These are phyloP conservation scores for Ochropleura leucogaster DNA, from an alignment of 2,888 invertebrate genomes.

Conservation along the genomic window DNA sequence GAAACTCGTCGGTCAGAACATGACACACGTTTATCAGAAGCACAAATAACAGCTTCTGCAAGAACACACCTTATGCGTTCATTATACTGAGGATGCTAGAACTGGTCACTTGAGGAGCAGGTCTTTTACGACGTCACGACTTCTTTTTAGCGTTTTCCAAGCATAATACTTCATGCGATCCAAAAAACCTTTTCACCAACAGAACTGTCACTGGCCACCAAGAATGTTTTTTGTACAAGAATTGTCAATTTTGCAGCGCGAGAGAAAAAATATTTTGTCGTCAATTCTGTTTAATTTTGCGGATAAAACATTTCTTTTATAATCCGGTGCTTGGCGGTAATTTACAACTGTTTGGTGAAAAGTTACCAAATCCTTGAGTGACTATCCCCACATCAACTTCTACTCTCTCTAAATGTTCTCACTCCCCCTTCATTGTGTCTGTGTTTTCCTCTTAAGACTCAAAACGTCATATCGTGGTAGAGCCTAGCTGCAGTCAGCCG, in stretches of 20 bases:
- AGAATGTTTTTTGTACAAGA: not conserved
- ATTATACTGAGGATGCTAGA: not conserved
- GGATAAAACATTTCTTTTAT: no score
- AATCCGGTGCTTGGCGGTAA: not conserved
- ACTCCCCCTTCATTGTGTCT: not conserved
- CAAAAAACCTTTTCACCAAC: not conserved
- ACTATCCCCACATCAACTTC: not conserved
- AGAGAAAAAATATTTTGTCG: not conserved
- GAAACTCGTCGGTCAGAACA: not conserved
- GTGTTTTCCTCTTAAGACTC: not conserved
- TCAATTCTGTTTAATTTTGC: not conserved
- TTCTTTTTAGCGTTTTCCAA: not conserved
- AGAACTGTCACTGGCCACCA: not conserved
- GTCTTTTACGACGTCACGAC: not conserved
- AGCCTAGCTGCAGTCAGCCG: constrained; percentile 10
- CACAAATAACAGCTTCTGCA: not conserved
- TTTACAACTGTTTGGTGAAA: not conserved
- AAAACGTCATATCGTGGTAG: constrained; percentile 9
- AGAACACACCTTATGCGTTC: constrained; percentile 7
- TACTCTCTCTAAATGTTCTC: no score
- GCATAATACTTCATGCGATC: no score
- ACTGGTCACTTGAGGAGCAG: not conserved
- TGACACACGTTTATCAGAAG: not conserved
- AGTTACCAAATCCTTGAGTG: not conserved
- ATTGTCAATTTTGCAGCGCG: not conserved